Evolutionary conservation across 2,113 vertebrate genomes (phyloP), one percentile per base, ranked within the genome.

Genomic region (Takifugu flavidus): DNA sequence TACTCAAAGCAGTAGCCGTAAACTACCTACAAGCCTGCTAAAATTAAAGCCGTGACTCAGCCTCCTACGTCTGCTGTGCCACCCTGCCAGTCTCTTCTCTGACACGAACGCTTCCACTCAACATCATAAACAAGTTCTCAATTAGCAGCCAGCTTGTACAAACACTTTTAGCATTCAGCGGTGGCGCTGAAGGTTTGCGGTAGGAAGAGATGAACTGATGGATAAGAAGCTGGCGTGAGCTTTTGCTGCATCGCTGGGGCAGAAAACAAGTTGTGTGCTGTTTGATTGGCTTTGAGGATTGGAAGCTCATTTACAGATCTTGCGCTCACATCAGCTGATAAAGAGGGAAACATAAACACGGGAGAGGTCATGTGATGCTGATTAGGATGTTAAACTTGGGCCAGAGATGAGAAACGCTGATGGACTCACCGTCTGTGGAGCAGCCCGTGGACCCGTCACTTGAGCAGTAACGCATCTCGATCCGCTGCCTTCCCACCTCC

Each of bases 391-490:
- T 78, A 56, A 49, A 14, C 53, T 56, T 52, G 70, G 53, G 7
- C 25, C 31, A 67, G 28, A 43, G 4, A 64, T 29, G 25, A 29
- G 39, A 25, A 62, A 70, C 66, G 51, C 62, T 80, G 3, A 49
- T 54, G 52, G 53, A 65, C 94, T 95, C 80, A 99, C 96, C 96
- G 0, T 98, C 95, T 0, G 95, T 95, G 26, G 93, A 95, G 83
- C 96, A 99, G 8, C 95, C 95, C 0, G 94, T 98, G 77, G 94
- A 93, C 0, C 96, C 96, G 0, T 98, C 96, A 0, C 94, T 97
- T 53, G 96, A 98, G 77, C 96, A 99, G 70, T 98, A 98, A 0
- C 96, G 93, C 96, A 98, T 99, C 83, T 99, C 96, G 0, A 98
- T 98, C 56, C 96, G 89, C 84, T 98, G 96, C 31, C 96, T 90